Conservation (phyloP, 2,113 vertebrate genomes). For the Gymnobelideus leadbeateri region DNA sequence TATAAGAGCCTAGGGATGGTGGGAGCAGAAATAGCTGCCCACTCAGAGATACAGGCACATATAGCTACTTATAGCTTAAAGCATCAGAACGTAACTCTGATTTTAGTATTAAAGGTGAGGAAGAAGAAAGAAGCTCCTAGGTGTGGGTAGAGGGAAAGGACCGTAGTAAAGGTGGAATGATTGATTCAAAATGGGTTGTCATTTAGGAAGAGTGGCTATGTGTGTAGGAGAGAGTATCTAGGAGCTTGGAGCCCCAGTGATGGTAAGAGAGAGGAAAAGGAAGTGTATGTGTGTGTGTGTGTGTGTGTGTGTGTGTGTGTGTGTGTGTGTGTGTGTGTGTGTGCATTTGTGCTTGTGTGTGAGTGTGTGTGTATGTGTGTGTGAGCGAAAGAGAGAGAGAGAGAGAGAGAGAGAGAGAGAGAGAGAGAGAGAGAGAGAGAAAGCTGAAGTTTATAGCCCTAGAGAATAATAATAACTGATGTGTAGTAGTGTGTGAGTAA, state of each 20-base stretch:
- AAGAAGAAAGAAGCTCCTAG: background rate
- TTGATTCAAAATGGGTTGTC: background rate
- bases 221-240: background rate
- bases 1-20: conserved; percentile 96
- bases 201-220: background rate
- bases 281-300: background rate
- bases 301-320: background rate
- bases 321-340: too few species aligned
- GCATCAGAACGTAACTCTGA: background rate
- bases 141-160: background rate
- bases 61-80: background rate
- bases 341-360: too few species aligned
- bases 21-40: background rate
- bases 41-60: background rate
- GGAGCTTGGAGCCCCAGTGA: too few species aligned
- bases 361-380: too few species aligned
- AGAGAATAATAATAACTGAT: background rate
- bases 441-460: background rate
- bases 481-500: background rate
- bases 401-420: too few species aligned
- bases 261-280: too few species aligned
- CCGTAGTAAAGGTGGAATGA: background rate
- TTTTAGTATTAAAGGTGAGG: background rate
- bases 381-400: too few species aligned
- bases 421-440: too few species aligned